Percentiles rank a stretch among this genome's conserved stretches.
These are phyloP conservation scores for Tenrec ecaudatus DNA, from an alignment of 2,113 vertebrate genomes.

Conservation along the genomic window DNA sequence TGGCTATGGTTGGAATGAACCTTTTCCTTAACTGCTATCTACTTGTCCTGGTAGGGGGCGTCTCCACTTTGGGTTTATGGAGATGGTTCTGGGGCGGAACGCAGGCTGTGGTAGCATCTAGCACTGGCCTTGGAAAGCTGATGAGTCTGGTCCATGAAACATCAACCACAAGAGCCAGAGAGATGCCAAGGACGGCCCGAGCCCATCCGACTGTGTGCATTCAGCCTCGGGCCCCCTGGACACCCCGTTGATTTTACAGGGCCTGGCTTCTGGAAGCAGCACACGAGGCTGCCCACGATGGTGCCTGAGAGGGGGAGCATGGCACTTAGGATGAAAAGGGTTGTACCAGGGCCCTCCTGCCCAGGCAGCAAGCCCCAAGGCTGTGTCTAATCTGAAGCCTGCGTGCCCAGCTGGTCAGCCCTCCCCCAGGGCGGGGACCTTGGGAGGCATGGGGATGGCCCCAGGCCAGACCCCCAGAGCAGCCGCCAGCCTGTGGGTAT, in stretches of 20 bases:
- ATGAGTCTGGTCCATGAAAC: neutral
- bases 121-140: neutral
- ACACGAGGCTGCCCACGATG: neutral
- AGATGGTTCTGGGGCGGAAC: neutral
- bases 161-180: neutral
- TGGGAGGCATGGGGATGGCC: neutral
- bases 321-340: rapidly evolving
- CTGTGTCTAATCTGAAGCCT: neutral
- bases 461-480: conserved; percentile 64
- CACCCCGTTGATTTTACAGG: no score
- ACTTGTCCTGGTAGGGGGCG: no score
- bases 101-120: rapidly evolving
- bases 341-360: neutral
- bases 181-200: neutral
- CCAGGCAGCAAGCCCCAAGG: neutral
- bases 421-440: neutral
- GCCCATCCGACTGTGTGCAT: rapidly evolving
- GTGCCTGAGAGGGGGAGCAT: neutral
- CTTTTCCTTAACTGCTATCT: neutral
- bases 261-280: neutral
- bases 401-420: conserved; percentile 32
- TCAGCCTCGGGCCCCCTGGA: neutral
- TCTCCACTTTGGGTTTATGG: neutral
- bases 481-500: conserved; percentile 77
- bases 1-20: neutral